Percentiles rank a stretch among this genome's conserved stretches.
Conservation (phyloP, 37 sponge, comb jelly and placozoan species). For the Halichondria panicea region DNA sequence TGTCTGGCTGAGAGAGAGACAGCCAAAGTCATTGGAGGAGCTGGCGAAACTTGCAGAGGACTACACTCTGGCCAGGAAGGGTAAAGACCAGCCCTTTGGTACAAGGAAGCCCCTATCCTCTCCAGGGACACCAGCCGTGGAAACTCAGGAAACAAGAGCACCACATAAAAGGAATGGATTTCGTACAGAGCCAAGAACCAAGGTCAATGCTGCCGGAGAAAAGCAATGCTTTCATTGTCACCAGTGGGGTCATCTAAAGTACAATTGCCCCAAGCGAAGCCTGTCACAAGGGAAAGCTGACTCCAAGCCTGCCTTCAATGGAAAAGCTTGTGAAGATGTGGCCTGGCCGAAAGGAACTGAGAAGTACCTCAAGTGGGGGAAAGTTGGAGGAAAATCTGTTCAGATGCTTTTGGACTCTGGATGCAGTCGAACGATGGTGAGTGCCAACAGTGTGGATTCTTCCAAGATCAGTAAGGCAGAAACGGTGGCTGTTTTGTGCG, state of each 20-base stretch:
- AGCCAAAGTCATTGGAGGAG: constrained; percentile 36
- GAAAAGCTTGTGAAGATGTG: neutral
- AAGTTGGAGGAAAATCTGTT: constrained; percentile 11
- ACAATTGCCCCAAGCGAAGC: constrained; percentile 23
- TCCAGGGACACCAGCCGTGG: neutral
- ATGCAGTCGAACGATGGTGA: constrained; percentile 9
- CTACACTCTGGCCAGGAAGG: constrained; percentile 8
- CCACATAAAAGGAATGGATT: neutral
- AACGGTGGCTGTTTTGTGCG: constrained; percentile 12
- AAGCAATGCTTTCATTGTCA: constrained; percentile 17
- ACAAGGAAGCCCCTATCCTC: neutral
- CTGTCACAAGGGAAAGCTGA: no score
- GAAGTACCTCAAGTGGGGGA: constrained; percentile 16
- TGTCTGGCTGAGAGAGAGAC: constrained; percentile 31
- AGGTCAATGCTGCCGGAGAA: constrained; percentile 3
- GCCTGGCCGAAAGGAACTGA: constrained; percentile 13
- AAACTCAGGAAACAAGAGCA: neutral
- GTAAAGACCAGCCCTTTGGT: neutral
- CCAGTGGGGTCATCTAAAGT: constrained; percentile 13
- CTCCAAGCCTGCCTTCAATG: no score
- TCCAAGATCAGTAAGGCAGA: neutral
- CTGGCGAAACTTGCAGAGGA: constrained; percentile 23
- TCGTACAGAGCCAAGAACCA: neutral
- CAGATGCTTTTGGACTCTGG: constrained; percentile 39
- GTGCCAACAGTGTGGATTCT: neutral